These are phyloP conservation scores for Sarcophaga carnaria DNA, from an alignment of 2,888 invertebrate genomes.

Conservation along the genomic window DNA sequence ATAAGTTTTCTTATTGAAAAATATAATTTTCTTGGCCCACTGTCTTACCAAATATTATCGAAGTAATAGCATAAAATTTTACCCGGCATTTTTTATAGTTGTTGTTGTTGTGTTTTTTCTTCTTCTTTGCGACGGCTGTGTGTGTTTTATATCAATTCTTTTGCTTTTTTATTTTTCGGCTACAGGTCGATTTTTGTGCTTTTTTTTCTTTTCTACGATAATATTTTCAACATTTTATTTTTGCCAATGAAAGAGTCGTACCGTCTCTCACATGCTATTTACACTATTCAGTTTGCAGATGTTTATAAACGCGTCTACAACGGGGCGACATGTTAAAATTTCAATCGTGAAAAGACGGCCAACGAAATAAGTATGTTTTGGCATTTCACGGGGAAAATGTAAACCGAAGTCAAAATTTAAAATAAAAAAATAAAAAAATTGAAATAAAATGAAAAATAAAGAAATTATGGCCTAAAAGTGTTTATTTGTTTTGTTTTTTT, in stretches of 20 bases:
- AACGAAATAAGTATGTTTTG: neutral
- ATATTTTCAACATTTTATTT: constrained; percentile 46
- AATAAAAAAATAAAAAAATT: neutral
- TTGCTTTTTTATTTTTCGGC: constrained; percentile 12
- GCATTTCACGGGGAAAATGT: neutral
- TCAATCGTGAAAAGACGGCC: constrained; percentile 4
- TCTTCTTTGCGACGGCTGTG: constrained; percentile 24
- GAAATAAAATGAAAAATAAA: neutral
- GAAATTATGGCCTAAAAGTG: neutral
- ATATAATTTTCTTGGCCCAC: neutral
- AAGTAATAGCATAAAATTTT: constrained; percentile 22
- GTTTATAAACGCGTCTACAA: constrained; percentile 47
- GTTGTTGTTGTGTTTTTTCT: constrained; percentile 23
- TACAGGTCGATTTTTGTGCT: constrained; percentile 48
- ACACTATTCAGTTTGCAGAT: constrained; percentile 62
- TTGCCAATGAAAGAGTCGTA: constrained; percentile 57
- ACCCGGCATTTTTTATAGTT: constrained; percentile 51
- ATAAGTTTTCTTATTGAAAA: neutral
- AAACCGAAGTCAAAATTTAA: neutral
- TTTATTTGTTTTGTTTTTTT: neutral
- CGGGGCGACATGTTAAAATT: constrained; percentile 20
- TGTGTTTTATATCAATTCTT: constrained; percentile 1
- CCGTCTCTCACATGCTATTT: constrained; percentile 48
- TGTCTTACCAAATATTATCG: constrained; percentile 22
- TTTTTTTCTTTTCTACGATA: constrained; percentile 30